Evolutionary conservation across 1,140 invertebrate genomes (phyloP).

Genomic region (Anastatus disparis): DNA sequence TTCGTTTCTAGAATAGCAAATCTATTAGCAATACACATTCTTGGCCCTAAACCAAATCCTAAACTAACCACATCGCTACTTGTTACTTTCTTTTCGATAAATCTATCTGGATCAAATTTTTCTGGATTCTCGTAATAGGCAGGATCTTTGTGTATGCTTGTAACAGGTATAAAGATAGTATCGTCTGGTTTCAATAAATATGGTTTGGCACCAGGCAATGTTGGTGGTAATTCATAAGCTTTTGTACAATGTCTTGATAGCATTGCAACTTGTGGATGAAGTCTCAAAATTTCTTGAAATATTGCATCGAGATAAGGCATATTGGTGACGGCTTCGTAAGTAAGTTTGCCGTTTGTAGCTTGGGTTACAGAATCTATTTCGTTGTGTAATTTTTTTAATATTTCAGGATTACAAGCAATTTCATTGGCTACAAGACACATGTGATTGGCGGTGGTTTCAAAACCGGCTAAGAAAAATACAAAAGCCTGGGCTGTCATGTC

Average conservation of each 20-base stretch:
- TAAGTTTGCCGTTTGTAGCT: slow-evolving; percentile 34
- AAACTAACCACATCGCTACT: slow-evolving; percentile 1
- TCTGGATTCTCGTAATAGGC: slow-evolving; percentile 70
- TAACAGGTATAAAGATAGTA: slow-evolving; percentile 53
- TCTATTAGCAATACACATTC: slow-evolving; percentile 41
- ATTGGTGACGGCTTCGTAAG: slow-evolving; percentile 40
- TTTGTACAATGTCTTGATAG: slow-evolving; percentile 65
- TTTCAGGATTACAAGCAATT: slow-evolving; percentile 36
- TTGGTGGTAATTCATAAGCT: slow-evolving; percentile 46
- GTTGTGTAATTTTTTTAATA: slow-evolving; percentile 41
- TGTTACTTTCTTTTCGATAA: slow-evolving; percentile 18
- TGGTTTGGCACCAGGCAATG: slow-evolving; percentile 52
- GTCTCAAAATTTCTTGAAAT: slow-evolving; percentile 41
- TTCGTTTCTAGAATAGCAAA: slow-evolving; percentile 53
- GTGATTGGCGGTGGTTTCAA: slow-evolving; percentile 56
- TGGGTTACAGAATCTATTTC: slow-evolving; percentile 47
- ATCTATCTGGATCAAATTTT: too few relatives aligned
- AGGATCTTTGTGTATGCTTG: slow-evolving; percentile 65
- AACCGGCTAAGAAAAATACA: slow-evolving; percentile 60
- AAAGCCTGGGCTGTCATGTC: slow-evolving; percentile 53
- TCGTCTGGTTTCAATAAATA: slow-evolving; percentile 57
- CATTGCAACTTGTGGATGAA: slow-evolving; percentile 60
- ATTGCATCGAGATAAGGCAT: slow-evolving; percentile 47
- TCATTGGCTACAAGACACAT: slow-evolving; percentile 51
- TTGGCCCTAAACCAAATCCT: slow-evolving; percentile 35